Conservation (phyloP, 2,888 invertebrate genomes). For the Margaritifera margaritifera region DNA sequence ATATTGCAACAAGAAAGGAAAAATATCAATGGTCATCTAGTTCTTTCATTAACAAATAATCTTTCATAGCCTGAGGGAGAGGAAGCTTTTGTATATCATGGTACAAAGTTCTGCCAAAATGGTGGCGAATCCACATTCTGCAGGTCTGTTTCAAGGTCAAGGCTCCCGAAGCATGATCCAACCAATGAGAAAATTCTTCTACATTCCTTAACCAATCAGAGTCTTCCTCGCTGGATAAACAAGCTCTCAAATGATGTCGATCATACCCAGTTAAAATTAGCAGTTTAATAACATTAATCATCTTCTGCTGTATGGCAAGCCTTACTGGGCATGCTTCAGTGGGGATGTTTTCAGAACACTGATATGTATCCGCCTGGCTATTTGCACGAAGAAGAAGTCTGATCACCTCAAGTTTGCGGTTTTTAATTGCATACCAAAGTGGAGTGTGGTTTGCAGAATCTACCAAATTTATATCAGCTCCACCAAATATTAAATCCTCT, state of each 20-base stretch:
- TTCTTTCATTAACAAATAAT: constrained; percentile 63
- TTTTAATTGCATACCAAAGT: constrained; percentile 66
- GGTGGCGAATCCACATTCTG: constrained; percentile 62
- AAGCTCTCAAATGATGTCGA: constrained; percentile 46
- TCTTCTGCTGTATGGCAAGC: constrained; percentile 50
- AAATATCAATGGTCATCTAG: constrained; percentile 51
- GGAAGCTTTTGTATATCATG: constrained; percentile 52
- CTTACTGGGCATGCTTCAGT: constrained; percentile 50
- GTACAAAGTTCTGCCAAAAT: constrained; percentile 53
- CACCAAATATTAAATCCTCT: constrained; percentile 51
- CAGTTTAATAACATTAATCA: constrained; percentile 57
- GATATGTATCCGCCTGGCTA: constrained; percentile 58
- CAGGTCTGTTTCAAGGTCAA: constrained; percentile 63
- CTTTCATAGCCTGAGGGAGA: constrained; percentile 56
- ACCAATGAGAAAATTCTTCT: constrained; percentile 55
- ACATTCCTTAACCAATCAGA: constrained; percentile 33
- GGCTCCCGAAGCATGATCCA: constrained; percentile 54
- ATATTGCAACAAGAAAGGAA: too few species aligned
- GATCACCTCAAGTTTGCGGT: constrained; percentile 55
- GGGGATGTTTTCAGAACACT: constrained; percentile 41
- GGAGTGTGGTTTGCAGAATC: constrained; percentile 58
- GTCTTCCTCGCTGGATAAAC: constrained; percentile 34
- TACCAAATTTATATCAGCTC: constrained; percentile 57
- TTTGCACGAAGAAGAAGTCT: constrained; percentile 61
- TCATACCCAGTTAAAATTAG: constrained; percentile 66